phyloP scores from a whole-genome alignment of 2,797 vertebrate species.

The Morelia viridis region DNA sequence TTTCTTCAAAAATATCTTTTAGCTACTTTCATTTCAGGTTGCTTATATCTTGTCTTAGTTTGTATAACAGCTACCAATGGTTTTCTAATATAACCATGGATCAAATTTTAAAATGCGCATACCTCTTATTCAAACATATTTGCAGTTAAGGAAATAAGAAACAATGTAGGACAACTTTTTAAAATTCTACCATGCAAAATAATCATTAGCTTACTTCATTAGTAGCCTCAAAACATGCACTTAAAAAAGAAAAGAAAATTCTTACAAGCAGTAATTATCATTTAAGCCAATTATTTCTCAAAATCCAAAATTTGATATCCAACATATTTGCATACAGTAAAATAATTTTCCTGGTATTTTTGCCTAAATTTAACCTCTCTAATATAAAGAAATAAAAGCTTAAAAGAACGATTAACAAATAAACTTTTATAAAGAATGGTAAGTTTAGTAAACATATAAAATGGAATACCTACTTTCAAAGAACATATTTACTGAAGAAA shows the following conservation, averaged over 20 bases:
- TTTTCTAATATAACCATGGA: background rate
- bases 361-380: constrained; percentile 41
- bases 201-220: background rate
- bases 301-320: constrained; percentile 1
- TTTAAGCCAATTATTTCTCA: constrained; percentile 43
- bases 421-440: constrained; percentile 44
- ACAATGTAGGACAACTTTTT: constrained; percentile 11
- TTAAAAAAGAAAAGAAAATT: background rate
- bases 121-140: constrained; percentile 35
- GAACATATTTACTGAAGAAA: constrained; percentile 68
- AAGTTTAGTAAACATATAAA: constrained; percentile 66
- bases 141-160: constrained; percentile 18
- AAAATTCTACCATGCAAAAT: background rate
- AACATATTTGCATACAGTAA: constrained; percentile 23
- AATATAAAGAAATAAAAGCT: constrained; percentile 19
- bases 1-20: background rate
- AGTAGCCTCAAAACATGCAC: background rate
- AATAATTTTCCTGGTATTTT: constrained; percentile 47
- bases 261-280: constrained; percentile 20
- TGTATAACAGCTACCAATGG: background rate
- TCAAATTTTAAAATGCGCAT: constrained; percentile 13
- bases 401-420: constrained; percentile 50
- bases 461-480: constrained; percentile 77
- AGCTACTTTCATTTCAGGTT: background rate
- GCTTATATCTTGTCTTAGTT: background rate